Base-by-base conservation (phyloP, 2,888 invertebrate genomes). In the Agrotis exclamationis region DNA sequence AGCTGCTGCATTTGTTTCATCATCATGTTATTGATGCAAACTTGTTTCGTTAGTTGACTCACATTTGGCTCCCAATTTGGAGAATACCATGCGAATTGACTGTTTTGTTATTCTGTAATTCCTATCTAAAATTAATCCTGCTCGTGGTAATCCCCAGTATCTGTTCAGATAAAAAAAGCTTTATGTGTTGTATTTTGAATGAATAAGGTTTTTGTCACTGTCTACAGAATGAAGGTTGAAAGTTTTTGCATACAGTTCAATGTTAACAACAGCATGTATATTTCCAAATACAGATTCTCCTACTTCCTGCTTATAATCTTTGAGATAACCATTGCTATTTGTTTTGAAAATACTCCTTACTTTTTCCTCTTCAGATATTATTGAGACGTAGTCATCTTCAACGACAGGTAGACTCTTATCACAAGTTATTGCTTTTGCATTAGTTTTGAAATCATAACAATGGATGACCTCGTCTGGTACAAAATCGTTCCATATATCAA, bases 231-330 rank as follows among this genome's bases (percentile, higher is more conserved):
- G 53, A 83, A 82, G 80, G 80, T 68, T 64, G 18, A 50, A 44
- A 20, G 54, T 53, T 68, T 80, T 79, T 71, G 28, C 7, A 47
- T 57, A 33, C 45, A 70, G 47, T 54, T 66, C 83, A 82, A 69
- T 76, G 70, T 69, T 53, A 80, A 64, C 56, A 53, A 20, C 60
- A n/a, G 57, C 22, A 33, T 56, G 11, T 54, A 45, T 50, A 48
- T 22, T 14, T 57, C 45, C 28, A 45, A 70, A 76, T 56, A 39
- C 56, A 44, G 56, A 71, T 74, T 67, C 63, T 56, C n/a, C 13
- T 51, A 58, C 67, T 80, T 71, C 73, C 76, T 83, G 62, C 1
- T 11, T 24, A 16, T 7, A 33, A 58, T 75, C 22, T 28, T 18
- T 45, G 14, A 14, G 28, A 70, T 60, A 47, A 24, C 18, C 24